phyloP scores from a whole-genome alignment of 2,113 vertebrate genomes.

The Glaucidium brasilianum region DNA sequence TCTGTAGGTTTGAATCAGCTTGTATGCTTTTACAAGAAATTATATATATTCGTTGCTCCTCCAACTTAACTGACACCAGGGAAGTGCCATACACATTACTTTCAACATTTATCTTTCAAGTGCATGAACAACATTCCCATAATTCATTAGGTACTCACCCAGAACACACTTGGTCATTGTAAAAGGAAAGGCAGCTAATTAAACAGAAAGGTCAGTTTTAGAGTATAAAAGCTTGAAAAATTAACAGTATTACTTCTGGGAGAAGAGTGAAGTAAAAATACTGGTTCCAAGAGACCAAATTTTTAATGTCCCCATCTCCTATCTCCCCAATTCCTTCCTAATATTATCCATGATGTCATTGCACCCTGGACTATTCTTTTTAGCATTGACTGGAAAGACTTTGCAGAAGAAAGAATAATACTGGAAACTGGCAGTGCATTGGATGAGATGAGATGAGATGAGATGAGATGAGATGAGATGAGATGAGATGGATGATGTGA shows the following conservation, averaged over 20 bases:
- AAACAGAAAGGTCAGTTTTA: neutral
- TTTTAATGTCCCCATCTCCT: neutral
- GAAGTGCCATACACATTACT: conserved; percentile 2
- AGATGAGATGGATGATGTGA: neutral
- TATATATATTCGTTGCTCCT: neutral
- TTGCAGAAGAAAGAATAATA: neutral
- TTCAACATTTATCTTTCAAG: neutral
- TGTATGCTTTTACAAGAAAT: conserved; percentile 1
- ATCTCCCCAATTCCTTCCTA: neutral
- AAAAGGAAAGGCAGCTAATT: conserved; percentile 13
- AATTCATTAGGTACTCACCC: neutral
- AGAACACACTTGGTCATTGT: neutral
- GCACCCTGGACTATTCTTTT: neutral
- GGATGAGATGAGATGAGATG: neutral
- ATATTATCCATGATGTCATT: neutral
- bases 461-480: too few relatives aligned
- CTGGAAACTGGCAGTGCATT: neutral
- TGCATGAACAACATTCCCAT: neutral
- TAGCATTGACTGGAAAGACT: neutral
- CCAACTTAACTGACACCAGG: neutral
- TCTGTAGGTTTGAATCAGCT: conserved; percentile 18
- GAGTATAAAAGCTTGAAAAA: neutral
- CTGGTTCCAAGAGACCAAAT: neutral
- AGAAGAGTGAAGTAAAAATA: neutral
- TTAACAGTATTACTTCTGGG: neutral